Evolutionary conservation across 1,140 invertebrate genomes (phyloP).

Genomic region (Rhagoletis pomonella): DNA sequence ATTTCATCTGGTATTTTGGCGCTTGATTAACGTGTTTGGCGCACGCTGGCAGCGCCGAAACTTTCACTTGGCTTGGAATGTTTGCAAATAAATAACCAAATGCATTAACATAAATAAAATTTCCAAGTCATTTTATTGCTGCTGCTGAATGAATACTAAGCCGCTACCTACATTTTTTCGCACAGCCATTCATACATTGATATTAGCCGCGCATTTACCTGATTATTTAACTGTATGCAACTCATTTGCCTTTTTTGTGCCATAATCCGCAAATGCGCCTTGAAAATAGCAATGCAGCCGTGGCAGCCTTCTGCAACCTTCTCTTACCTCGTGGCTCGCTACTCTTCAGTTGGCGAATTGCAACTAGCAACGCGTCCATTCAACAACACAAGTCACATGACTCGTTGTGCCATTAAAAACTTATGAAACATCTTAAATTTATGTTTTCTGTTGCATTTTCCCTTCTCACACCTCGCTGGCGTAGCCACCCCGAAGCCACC

Average conservation of each 20-base stretch:
- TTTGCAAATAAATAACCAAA: not conserved
- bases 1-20: not conserved
- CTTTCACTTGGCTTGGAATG: constrained; percentile 45
- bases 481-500: not conserved
- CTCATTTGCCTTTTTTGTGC: not conserved
- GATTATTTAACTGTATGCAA: constrained; percentile 19
- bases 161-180: not conserved
- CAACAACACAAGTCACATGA: not conserved
- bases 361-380: not conserved
- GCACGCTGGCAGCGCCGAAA: not conserved
- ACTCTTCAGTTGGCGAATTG: not conserved
- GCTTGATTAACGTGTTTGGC: constrained; percentile 7
- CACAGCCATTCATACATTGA: too few species aligned
- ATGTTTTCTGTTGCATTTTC: constrained; percentile 21
- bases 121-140: too few species aligned
- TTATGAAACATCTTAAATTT: constrained; percentile 50
- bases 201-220: not conserved
- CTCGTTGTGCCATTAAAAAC: constrained; percentile 39
- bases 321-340: not conserved
- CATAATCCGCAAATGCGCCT: not conserved
- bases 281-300: not conserved
- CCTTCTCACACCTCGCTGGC: not conserved
- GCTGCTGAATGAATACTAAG: too few species aligned
- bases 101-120: not conserved
- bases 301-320: not conserved